These are phyloP conservation scores for Phycodurus eques DNA, from an alignment of 2,113 vertebrate species.

Conservation along the genomic window DNA sequence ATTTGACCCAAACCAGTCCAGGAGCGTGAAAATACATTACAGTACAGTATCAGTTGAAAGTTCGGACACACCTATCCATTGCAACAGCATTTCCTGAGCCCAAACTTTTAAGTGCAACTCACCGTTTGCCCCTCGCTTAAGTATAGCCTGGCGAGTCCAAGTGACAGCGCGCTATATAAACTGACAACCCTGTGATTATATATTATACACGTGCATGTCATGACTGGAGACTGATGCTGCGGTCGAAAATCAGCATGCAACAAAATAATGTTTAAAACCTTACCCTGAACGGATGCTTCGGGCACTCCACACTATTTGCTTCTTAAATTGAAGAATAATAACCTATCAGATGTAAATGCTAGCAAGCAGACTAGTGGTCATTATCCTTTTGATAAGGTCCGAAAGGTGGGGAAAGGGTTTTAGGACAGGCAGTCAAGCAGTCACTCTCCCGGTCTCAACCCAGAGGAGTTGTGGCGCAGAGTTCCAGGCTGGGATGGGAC, in stretches of 20 bases:
- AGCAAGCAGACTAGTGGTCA: slow-evolving; percentile 56
- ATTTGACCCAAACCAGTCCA: neutral
- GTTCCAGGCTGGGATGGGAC: slow-evolving; percentile 64
- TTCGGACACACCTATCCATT: neutral
- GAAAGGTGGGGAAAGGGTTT: slow-evolving; percentile 23
- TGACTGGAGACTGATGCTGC: neutral
- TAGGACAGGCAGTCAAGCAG: slow-evolving; percentile 16
- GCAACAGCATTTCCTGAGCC: neutral
- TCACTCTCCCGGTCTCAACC: slow-evolving; percentile 58
- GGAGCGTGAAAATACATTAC: neutral
- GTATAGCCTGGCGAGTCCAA: slow-evolving; percentile 42
- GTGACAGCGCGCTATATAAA: slow-evolving; percentile 31
- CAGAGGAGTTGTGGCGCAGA: slow-evolving; percentile 67
- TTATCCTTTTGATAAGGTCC: slow-evolving; percentile 64
- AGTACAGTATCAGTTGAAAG: neutral
- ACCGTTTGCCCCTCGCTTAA: slow-evolving; percentile 56
- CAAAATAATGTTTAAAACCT: slow-evolving; percentile 27
- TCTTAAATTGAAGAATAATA: slow-evolving; percentile 40
- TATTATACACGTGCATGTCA: slow-evolving; percentile 20
- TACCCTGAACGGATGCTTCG: slow-evolving; percentile 66
- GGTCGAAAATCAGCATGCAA: slow-evolving; percentile 1
- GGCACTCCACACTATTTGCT: slow-evolving; percentile 47
- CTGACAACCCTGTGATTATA: slow-evolving; percentile 42
- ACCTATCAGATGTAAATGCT: slow-evolving; percentile 40
- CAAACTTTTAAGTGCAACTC: slow-evolving; percentile 25